Evolutionary conservation across 2,888 invertebrate genomes (phyloP).

Genomic region (Oligia strigilis): DNA sequence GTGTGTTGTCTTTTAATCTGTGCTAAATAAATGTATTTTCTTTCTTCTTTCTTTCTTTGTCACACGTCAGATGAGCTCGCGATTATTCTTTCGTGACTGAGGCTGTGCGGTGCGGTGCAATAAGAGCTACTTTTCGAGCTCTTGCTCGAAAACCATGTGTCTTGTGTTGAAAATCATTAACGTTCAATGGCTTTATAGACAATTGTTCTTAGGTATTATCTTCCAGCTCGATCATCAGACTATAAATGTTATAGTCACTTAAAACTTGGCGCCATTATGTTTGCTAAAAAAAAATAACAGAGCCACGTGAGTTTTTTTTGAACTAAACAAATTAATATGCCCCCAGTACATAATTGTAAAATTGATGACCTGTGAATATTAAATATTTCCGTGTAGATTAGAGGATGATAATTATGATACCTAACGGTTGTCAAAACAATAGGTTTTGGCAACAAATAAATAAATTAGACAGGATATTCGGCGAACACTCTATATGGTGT

Average conservation of each 20-base stretch:
- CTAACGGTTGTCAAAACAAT: too few relatives aligned
- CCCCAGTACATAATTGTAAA: not conserved
- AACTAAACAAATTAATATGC: constrained; percentile 10
- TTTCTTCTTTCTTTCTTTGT: too few relatives aligned
- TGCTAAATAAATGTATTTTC: too few relatives aligned
- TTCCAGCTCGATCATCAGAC: not conserved
- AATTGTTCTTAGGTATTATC: not conserved
- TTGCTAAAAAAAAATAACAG: too few relatives aligned
- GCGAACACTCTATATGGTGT: not conserved
- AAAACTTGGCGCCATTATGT: not conserved
- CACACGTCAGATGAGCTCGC: not conserved
- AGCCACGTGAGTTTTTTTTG: not conserved
- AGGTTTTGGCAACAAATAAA: constrained; percentile 28
- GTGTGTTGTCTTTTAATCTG: too few relatives aligned
- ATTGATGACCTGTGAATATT: constrained; percentile 27
- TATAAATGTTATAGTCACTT: not conserved
- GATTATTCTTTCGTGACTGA: not conserved
- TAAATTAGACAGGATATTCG: not conserved
- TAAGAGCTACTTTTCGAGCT: not conserved
- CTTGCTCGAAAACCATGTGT: too few relatives aligned
- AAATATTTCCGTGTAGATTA: constrained; percentile 30
- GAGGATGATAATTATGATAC: not conserved
- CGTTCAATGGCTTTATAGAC: not conserved
- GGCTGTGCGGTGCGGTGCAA: not conserved
- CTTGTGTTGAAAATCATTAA: not conserved